Percentiles rank a stretch among this genome's conserved stretches.
phyloP scores from a whole-genome alignment of 1,140 invertebrate genomes.

The Triops cancriformis region DNA sequence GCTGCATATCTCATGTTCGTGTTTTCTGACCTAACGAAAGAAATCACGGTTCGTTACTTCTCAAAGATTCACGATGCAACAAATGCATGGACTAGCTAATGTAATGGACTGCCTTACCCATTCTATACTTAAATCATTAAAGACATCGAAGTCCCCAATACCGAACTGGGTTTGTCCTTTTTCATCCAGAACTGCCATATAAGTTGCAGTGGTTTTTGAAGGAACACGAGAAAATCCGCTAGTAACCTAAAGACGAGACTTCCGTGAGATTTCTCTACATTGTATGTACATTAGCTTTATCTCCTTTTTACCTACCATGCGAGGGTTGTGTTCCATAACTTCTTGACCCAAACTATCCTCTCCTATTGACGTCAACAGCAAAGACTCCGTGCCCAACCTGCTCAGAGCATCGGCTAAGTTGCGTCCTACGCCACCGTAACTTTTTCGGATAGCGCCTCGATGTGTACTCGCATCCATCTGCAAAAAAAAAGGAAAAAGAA shows the following conservation, averaged over 20 bases:
- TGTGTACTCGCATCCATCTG: constrained; percentile 72
- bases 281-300: background rate
- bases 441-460: constrained; percentile 49
- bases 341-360: constrained; percentile 49
- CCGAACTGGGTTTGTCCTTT: constrained; percentile 67
- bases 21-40: constrained; percentile 43
- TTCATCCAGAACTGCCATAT: constrained; percentile 59
- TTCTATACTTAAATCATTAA: constrained; percentile 56
- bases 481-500: constrained; percentile 33
- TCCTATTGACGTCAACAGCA: constrained; percentile 72
- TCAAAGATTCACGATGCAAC: background rate
- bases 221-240: constrained; percentile 26
- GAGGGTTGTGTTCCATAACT: constrained; percentile 39
- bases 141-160: constrained; percentile 74
- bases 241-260: constrained; percentile 28
- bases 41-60: background rate
- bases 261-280: background rate
- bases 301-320: constrained; percentile 40
- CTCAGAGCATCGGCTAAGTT: constrained; percentile 80
- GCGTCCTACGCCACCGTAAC: constrained; percentile 76
- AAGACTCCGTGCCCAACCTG: constrained; percentile 54
- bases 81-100: constrained; percentile 29
- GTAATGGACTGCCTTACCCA: constrained; percentile 36
- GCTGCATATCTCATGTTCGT: constrained; percentile 45
- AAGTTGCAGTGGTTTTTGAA: constrained; percentile 52